Evolutionary conservation across 2,113 vertebrate genomes (phyloP).

Genomic region (Aythya baeri): DNA sequence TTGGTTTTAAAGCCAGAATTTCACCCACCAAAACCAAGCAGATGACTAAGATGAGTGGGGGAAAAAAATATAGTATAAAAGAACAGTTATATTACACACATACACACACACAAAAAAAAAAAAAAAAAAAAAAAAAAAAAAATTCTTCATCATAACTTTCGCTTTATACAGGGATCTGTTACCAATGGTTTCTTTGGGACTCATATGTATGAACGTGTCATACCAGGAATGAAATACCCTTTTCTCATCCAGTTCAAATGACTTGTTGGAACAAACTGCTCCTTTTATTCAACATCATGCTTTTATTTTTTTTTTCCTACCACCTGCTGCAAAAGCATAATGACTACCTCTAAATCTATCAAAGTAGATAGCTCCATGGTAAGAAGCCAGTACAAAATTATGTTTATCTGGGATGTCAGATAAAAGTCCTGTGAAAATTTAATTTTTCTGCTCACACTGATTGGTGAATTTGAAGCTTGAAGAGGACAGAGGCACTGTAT

Average conservation of each 20-base stretch:
- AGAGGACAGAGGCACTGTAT: neutral
- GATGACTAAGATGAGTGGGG: neutral
- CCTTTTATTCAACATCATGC: conserved; percentile 7
- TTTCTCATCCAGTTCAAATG: neutral
- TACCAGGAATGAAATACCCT: neutral
- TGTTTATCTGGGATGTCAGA: neutral
- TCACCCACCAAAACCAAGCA: neutral
- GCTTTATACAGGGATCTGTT: neutral
- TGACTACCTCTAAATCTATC: conserved; percentile 8
- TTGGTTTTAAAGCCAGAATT: neutral
- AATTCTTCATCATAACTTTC: neutral
- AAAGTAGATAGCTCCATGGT: neutral
- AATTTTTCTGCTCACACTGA: neutral
- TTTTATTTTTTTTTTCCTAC: conserved; percentile 13
- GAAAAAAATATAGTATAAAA: neutral
- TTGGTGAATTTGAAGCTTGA: neutral
- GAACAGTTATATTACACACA: neutral
- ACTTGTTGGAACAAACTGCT: neutral
- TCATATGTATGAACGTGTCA: neutral
- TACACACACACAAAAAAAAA: neutral
- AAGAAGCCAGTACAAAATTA: neutral
- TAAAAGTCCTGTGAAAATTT: neutral
- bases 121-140: neutral
- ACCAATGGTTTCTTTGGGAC: neutral
- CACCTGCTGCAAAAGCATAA: conserved; percentile 34